These are phyloP conservation scores for Labroides dimidiatus DNA, from an alignment of 2,797 vertebrate species.

Conservation along the genomic window DNA sequence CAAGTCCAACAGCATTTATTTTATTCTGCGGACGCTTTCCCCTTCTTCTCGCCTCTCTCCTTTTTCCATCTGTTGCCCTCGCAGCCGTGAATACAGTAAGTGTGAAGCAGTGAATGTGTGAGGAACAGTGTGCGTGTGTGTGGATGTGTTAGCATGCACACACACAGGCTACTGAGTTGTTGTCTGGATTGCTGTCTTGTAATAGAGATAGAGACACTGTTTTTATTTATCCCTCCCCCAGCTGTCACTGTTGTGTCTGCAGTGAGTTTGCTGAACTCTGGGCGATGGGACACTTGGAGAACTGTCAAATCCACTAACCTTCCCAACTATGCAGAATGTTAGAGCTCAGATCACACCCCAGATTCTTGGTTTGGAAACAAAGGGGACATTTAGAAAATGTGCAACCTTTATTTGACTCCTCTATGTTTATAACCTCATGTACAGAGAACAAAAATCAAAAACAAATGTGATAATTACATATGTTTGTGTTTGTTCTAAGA, in stretches of 20 bases:
- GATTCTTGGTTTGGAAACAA: constrained; percentile 80
- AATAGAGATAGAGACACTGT: constrained; percentile 87
- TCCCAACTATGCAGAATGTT: constrained; percentile 85
- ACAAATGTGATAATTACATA: not conserved
- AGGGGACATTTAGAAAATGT: constrained; percentile 73
- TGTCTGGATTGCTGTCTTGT: constrained; percentile 63
- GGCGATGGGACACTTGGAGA: constrained; percentile 84
- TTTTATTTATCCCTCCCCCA: constrained; percentile 91
- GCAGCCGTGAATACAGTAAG: constrained; percentile 83
- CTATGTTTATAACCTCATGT: constrained; percentile 3
- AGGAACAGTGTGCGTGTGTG: constrained; percentile 26
- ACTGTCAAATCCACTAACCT: constrained; percentile 86
- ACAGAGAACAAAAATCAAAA: not conserved
- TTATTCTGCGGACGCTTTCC: constrained; percentile 80
- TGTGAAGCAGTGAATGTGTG: constrained; percentile 73
- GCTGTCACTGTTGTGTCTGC: constrained; percentile 99
- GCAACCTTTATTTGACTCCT: constrained; percentile 45
- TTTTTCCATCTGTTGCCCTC: constrained; percentile 88
- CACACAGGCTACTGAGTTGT: constrained; percentile 50
- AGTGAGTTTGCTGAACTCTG: constrained; percentile 78
- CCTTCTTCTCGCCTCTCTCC: constrained; percentile 76
- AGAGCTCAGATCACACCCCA: constrained; percentile 78
- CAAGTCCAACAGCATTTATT: constrained; percentile 87
- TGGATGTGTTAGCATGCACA: constrained; percentile 28
- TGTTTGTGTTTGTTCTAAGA: not conserved